Evolutionary conservation across 1,140 invertebrate species (phyloP).

Genomic region (Leptopilina clavipes): DNA sequence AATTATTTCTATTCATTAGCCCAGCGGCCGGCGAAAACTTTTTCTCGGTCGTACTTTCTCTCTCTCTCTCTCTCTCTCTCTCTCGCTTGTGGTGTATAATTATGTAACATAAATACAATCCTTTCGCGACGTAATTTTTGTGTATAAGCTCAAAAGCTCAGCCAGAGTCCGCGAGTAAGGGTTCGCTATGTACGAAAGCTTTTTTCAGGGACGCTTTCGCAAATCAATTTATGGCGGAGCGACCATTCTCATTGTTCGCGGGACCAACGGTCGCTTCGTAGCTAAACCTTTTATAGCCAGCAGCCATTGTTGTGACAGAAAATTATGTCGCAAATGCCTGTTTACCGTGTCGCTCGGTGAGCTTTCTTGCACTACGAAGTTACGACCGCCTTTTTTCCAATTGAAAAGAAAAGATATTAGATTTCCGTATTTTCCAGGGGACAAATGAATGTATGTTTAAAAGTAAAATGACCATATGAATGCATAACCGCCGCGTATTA

Average conservation of each 20-base stretch:
- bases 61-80: conserved; percentile 34
- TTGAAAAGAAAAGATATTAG: conserved; percentile 3
- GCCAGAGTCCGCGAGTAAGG: conserved; percentile 44
- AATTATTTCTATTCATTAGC: conserved; percentile 76
- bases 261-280: conserved; percentile 61
- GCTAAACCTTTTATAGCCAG: conserved; percentile 72
- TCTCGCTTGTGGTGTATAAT: conserved; percentile 66
- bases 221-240: conserved; percentile 75
- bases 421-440: conserved; percentile 5
- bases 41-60: conserved; percentile 57
- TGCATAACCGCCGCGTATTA: too few relatives aligned
- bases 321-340: conserved; percentile 71
- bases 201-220: conserved; percentile 72
- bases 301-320: conserved; percentile 73
- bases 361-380: conserved; percentile 22
- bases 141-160: conserved; percentile 74
- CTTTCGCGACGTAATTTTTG: conserved; percentile 73
- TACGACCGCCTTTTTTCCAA: background rate
- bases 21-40: conserved; percentile 65
- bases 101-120: conserved; percentile 76
- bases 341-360: conserved; percentile 53
- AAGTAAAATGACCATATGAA: too few relatives aligned
- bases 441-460: too few relatives aligned
- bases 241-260: conserved; percentile 71
- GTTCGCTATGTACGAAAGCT: conserved; percentile 54